phyloP scores from a whole-genome alignment of 2,113 vertebrate genomes.

The Equus przewalskii region DNA sequence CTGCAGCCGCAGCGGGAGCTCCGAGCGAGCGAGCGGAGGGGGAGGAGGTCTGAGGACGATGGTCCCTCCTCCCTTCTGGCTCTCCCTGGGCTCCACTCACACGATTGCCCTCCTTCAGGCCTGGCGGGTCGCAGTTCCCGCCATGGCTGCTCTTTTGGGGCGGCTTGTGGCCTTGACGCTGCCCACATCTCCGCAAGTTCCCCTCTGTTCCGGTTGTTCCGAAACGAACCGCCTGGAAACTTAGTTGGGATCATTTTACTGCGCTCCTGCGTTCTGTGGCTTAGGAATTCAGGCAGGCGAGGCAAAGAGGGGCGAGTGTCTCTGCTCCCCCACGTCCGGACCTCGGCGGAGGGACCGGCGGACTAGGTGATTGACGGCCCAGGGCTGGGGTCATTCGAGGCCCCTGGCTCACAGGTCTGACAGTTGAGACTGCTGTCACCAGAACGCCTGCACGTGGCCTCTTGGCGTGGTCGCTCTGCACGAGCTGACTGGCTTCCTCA shows the following conservation, averaged over 20 bases:
- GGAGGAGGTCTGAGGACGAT: background rate
- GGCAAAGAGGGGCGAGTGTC: background rate
- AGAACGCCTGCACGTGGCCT: background rate
- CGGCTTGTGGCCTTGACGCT: rapidly evolving
- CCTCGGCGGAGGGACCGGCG: background rate
- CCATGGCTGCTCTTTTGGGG: background rate
- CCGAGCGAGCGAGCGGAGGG: background rate
- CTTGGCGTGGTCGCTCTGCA: background rate
- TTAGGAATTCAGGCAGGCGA: background rate
- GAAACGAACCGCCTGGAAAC: background rate
- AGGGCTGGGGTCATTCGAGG: background rate
- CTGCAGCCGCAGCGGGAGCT: background rate
- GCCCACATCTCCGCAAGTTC: background rate
- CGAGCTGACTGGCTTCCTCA: background rate
- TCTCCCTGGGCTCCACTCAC: background rate
- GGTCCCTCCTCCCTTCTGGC: background rate
- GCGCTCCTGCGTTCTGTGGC: background rate
- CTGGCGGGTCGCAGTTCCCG: rapidly evolving
- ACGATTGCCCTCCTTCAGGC: no score
- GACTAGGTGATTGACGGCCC: background rate
- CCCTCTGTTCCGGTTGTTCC: background rate
- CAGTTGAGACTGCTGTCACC: background rate
- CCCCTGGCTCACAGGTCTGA: background rate
- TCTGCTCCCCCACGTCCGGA: background rate
- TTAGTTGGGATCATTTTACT: background rate